Evolutionary conservation across 1,140 invertebrate species (phyloP), one percentile per base, ranked within the genome.

Genomic region (Trachymyrmex cornetzi): DNA sequence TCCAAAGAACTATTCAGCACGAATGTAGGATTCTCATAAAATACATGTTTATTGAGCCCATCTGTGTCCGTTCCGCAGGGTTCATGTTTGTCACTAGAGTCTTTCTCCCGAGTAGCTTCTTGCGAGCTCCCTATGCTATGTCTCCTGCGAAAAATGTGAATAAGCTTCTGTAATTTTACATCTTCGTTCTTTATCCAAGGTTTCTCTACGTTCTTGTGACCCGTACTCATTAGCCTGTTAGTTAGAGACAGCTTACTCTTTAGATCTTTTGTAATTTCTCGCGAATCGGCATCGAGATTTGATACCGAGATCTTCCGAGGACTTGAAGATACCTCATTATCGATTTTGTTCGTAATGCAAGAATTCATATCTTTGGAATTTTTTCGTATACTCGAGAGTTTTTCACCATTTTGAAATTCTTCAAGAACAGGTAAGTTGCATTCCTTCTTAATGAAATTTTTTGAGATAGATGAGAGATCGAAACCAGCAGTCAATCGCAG

Each of bases 1-100:
- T 95, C 94, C 19, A 94, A 85, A 7, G 95, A 95, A 57, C 87
- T 92, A 86, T 95, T 94, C 67, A 94, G 77, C 59, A 88, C 91
- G 66, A 95, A 95, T 14, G 92, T 93, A 1, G 94, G 94, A 89
- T 95, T 95, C 85, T 95, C 95, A 82, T 95, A 95, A 34, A 92
- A 94, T 61, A 90, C 91, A 53, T 85, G 89, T 63, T 90, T 90
- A 9, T 79, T 57, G 5, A 71, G 1, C 5, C 9, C 30, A 55
- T 12, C 19, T 14, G 9, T 12, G 12, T 85, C 50, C 0, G 27
- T 86, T n/a, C 48, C 59, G 34, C 0, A 72, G n/a, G 69, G 19
- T 11, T 16, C 11, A 50, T 9, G 53, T 72, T 82, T 72, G 6
- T 59, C 53, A 1, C 9, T 22, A 55, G 7, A 48, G 1, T 75